phyloP scores from a whole-genome alignment of 1,140 invertebrate genomes.

The Drosophila bifasciata region DNA sequence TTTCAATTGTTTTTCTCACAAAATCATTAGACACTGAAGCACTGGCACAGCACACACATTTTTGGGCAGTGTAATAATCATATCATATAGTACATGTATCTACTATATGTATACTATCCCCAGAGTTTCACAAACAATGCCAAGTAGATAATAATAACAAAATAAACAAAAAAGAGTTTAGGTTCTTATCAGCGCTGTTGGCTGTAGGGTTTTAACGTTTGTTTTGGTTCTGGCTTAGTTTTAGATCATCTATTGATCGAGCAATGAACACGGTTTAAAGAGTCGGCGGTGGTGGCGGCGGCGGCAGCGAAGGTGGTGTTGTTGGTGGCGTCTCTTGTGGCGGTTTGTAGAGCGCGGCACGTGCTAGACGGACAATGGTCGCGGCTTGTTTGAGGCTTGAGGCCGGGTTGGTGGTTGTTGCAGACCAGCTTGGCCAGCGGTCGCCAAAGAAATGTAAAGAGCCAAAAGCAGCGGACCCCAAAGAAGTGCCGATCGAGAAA shows the following conservation, averaged over 20 bases:
- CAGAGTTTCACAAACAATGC: not conserved
- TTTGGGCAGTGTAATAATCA: too few relatives aligned
- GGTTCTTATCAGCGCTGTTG: not conserved
- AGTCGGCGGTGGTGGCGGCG: not conserved
- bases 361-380: conserved; percentile 76
- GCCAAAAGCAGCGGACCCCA: conserved; percentile 48
- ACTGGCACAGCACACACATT: conserved; percentile 2
- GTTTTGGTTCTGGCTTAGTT: conserved; percentile 16
- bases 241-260: conserved; percentile 19
- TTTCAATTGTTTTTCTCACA: not conserved
- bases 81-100: not conserved
- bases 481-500: conserved; percentile 51
- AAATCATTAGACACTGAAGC: conserved; percentile 11
- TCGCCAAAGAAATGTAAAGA: conserved; percentile 75
- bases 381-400: conserved; percentile 66
- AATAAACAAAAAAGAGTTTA: not conserved
- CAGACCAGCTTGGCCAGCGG: conserved; percentile 56
- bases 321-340: conserved; percentile 8
- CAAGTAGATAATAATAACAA: too few relatives aligned
- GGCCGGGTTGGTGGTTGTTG: conserved; percentile 6
- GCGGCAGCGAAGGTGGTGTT: too few relatives aligned
- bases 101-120: conserved; percentile 25
- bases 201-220: not conserved
- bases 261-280: conserved; percentile 14
- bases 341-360: conserved; percentile 49